Evolutionary conservation across 2,113 vertebrate genomes (phyloP).

Genomic region (Sus scrofa): T2T-Sscrofa CM000830.6:108650001-108650500

Average conservation of each 20-base stretch:
- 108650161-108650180: neutral
- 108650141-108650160: neutral
- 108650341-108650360: neutral
- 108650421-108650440: neutral
- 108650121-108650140: neutral
- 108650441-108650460: neutral
- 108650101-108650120: neutral
- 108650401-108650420: neutral
- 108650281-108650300: neutral
- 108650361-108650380: neutral
- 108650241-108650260: neutral
- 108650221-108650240: neutral
- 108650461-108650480: neutral
- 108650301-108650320: neutral
- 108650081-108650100: neutral
- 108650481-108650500: neutral
- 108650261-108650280: neutral
- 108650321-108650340: neutral
- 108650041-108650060: neutral
- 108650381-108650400: neutral
- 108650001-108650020: conserved; percentile 36
- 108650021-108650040: neutral
- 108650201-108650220: neutral
- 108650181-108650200: neutral
- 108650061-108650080: neutral